These are phyloP conservation scores for Lamprotornis superbus DNA, from an alignment of 2,113 vertebrate species.

Conservation along the genomic window DNA sequence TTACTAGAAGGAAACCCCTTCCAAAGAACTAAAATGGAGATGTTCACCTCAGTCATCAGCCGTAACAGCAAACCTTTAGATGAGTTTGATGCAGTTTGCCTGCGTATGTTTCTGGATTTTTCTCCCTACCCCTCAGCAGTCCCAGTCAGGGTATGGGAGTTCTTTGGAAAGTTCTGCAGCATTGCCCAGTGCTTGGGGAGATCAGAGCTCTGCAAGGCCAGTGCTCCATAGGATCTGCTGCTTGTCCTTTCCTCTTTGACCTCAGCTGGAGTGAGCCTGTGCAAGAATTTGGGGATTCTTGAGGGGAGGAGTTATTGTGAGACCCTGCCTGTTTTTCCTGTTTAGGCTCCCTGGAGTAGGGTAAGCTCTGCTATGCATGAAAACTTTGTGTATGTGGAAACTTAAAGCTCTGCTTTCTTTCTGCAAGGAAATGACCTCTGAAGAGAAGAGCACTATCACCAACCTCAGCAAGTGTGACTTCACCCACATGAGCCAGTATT, in stretches of 20 bases:
- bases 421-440: constrained; percentile 91
- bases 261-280: neutral
- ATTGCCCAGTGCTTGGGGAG: neutral
- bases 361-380: neutral
- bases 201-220: neutral
- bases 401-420: neutral
- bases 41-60: neutral
- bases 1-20: neutral
- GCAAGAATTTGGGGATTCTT: neutral
- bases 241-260: neutral
- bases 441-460: constrained; percentile 88
- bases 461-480: constrained; percentile 94
- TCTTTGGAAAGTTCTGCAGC: neutral
- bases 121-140: neutral
- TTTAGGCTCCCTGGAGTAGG: neutral
- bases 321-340: neutral
- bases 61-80: neutral
- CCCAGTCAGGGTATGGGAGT: neutral
- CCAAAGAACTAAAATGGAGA: neutral
- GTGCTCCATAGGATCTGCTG: neutral
- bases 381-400: neutral
- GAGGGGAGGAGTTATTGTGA: neutral
- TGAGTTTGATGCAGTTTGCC: neutral
- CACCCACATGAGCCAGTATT: constrained; percentile 89
- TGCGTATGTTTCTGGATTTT: neutral